These are phyloP conservation scores for Kradibia gibbosae DNA, from an alignment of 1,140 invertebrate genomes.

Conservation along the genomic window DNA sequence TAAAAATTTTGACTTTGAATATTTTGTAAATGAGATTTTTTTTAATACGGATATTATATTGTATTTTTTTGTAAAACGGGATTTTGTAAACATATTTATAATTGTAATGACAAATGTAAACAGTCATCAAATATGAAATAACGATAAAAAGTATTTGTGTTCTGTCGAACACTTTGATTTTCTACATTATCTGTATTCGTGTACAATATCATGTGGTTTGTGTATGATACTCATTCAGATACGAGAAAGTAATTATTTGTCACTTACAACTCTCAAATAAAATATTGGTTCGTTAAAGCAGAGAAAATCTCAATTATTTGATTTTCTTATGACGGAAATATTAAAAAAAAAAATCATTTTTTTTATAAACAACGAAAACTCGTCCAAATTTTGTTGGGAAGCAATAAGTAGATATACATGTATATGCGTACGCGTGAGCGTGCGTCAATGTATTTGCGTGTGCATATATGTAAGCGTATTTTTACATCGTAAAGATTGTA, in stretches of 20 bases:
- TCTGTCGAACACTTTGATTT: not conserved
- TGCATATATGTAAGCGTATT: no score
- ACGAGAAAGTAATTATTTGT: not conserved
- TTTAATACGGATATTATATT: slow-evolving; percentile 19
- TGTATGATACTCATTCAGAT: no score
- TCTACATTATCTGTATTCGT: not conserved
- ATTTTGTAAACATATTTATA: slow-evolving; percentile 24
- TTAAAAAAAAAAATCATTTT: not conserved
- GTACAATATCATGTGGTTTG: not conserved
- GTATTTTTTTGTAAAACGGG: slow-evolving; percentile 2
- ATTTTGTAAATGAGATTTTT: slow-evolving; percentile 27
- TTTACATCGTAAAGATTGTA: not conserved
- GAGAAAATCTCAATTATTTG: no score
- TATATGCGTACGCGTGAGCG: no score
- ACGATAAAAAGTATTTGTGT: not conserved
- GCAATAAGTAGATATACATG: no score
- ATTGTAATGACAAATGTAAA: no score
- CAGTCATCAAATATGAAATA: not conserved
- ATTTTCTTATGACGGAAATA: not conserved
- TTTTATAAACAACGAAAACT: slow-evolving; percentile 13
- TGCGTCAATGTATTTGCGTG: no score
- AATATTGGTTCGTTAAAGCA: no score
- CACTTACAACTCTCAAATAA: no score
- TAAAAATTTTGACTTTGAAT: not conserved
- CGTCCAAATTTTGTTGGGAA: not conserved